A percentile compares a stretch with the other conserved stretches of the same genome.
phyloP scores from a whole-genome alignment of 2,797 vertebrate species.

The Lithobates pipiens region DNA sequence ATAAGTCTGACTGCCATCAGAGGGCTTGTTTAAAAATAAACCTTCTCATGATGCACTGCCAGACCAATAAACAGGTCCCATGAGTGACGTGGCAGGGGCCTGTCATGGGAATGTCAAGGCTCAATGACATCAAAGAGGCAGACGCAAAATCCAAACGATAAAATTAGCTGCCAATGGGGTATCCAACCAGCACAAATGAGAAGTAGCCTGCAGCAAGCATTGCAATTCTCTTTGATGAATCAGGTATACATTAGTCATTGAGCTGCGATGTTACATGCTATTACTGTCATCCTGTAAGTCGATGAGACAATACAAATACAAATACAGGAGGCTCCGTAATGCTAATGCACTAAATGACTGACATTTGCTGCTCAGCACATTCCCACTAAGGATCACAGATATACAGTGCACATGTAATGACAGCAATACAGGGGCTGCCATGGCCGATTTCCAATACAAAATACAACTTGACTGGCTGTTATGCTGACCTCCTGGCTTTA shows the following conservation, averaged over 20 bases:
- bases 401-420: too few species aligned
- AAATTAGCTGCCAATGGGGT: background rate
- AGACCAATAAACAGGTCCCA: conserved; percentile 35
- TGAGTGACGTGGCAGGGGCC: conserved; percentile 23
- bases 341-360: background rate
- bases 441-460: too few species aligned
- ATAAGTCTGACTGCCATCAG: conserved; percentile 51
- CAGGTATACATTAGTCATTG: background rate
- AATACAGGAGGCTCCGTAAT: background rate
- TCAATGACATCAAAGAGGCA: conserved; percentile 23
- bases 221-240: background rate
- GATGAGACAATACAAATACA: background rate
- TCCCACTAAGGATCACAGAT: background rate
- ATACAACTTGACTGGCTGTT: too few species aligned
- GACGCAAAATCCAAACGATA: conserved; percentile 5
- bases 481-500: too few species aligned
- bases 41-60: conserved; percentile 44
- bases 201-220: background rate
- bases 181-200: background rate
- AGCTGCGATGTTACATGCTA: background rate
- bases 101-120: conserved; percentile 25
- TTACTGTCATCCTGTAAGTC: background rate
- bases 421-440: too few species aligned
- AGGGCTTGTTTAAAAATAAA: conserved; percentile 50
- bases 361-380: background rate